Base-by-base conservation (phyloP, 2,888 invertebrate species). In the Chromoteleia sp. region DNA sequence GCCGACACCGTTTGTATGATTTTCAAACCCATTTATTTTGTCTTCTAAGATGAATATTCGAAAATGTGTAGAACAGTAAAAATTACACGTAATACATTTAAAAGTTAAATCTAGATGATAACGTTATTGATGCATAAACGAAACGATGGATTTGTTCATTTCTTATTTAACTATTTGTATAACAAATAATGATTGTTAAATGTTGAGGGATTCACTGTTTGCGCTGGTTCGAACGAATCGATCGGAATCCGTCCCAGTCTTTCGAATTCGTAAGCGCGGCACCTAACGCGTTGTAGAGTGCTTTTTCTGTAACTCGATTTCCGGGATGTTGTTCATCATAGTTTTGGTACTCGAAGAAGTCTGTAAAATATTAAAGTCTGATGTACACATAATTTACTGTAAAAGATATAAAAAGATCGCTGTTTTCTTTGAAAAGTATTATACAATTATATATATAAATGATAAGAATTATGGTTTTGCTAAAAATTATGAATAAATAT, bases 171-270 rank as follows among this genome's bases (percentile, higher is more conserved):
- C 4, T 10, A 14, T n/a, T n/a, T n/a, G n/a, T n/a, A n/a, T n/a
- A n/a, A n/a, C n/a, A n/a, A n/a, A n/a, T n/a, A n/a, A n/a, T n/a
- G n/a, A n/a, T n/a, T n/a, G n/a, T n/a, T n/a, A n/a, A n/a, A n/a
- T n/a, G n/a, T n/a, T n/a, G n/a, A n/a, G 8, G 1, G 14, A 10
- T 67, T 81, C 56, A 81, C 45, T 68, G 67, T 29, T 71, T 73
- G 30, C 74, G 74, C 10, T 70, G 70, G 21, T 75, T 82, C 0
- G 82, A 82, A 50, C 82, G 73, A 41, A 78, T 78, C n/a, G 82
- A 78, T 15, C 82, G 39, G 19, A 78, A 82, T 10, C 82, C 78
- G 17, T 82, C 78, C 78, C 82, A 82, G n/a, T 77, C 77, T 67
- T 81, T 77, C 2, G 77, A 80, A 41, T 82, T 84, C 0, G 83